phyloP scores from a whole-genome alignment of 2,888 invertebrate species.

The Anaspis maculata region DNA sequence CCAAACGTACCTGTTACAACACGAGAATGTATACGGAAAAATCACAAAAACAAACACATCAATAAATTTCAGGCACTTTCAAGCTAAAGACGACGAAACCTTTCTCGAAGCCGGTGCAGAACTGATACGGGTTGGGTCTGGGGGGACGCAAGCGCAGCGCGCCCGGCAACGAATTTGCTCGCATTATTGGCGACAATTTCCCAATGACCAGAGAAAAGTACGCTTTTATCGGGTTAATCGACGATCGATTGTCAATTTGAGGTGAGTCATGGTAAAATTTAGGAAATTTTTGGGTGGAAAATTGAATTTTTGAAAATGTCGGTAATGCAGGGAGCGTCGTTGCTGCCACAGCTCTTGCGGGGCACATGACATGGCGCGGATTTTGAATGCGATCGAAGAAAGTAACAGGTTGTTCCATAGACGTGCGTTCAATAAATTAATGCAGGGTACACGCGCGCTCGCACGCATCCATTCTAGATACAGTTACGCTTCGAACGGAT shows the following conservation, averaged over 20 bases:
- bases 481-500: constrained; percentile 25
- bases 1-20: no score
- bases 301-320: constrained; percentile 6
- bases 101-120: constrained; percentile 28
- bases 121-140: constrained; percentile 30
- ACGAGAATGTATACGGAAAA: constrained; percentile 17
- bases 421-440: not conserved
- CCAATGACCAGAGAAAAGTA: no score
- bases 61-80: constrained; percentile 23
- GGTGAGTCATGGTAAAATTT: no score
- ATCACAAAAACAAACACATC: no score
- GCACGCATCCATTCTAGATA: constrained; percentile 7
- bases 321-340: constrained; percentile 1
- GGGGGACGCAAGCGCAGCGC: constrained; percentile 18
- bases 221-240: no score
- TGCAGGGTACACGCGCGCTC: not conserved
- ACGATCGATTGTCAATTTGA: no score
- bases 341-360: constrained; percentile 3
- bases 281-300: no score
- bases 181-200: no score
- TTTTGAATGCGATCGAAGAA: no score
- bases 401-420: not conserved
- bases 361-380: no score
- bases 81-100: constrained; percentile 24
- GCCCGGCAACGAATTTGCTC: not conserved